These are phyloP conservation scores for Xiphophorus hellerii DNA, from an alignment of 2,113 vertebrate genomes.

Conservation along the genomic window DNA sequence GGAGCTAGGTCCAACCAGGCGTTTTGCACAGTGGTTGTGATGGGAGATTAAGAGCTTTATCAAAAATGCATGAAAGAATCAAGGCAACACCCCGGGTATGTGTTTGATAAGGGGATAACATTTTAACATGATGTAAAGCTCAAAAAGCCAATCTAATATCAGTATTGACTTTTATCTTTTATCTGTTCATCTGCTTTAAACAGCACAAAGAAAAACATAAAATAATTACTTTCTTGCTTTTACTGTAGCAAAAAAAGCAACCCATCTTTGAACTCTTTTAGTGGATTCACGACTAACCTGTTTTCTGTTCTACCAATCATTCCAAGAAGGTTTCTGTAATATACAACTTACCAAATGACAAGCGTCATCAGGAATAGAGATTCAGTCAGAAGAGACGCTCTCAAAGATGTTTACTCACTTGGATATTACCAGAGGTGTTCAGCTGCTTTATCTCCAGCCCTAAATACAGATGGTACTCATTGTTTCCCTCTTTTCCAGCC, in stretches of 20 bases:
- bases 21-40: no score
- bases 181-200: no score
- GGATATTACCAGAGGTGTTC: not conserved
- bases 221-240: no score
- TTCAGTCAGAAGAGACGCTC: not conserved
- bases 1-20: no score
- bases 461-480: constrained; percentile 27
- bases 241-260: not conserved
- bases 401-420: not conserved
- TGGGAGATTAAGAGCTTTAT: no score
- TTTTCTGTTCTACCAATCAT: not conserved
- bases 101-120: no score
- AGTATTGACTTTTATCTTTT: no score
- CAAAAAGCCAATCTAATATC: no score
- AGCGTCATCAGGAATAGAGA: not conserved
- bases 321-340: not conserved
- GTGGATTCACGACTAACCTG: not conserved
- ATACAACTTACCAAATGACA: not conserved
- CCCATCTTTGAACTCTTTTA: not conserved
- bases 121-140: no score
- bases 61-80: no score
- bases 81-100: no score
- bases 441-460: constrained; percentile 17
- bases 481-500: constrained; percentile 48
- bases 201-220: no score